Evolutionary conservation across 1,140 invertebrate species (phyloP).

Genomic region (Heliconius hewitsoni): DNA sequence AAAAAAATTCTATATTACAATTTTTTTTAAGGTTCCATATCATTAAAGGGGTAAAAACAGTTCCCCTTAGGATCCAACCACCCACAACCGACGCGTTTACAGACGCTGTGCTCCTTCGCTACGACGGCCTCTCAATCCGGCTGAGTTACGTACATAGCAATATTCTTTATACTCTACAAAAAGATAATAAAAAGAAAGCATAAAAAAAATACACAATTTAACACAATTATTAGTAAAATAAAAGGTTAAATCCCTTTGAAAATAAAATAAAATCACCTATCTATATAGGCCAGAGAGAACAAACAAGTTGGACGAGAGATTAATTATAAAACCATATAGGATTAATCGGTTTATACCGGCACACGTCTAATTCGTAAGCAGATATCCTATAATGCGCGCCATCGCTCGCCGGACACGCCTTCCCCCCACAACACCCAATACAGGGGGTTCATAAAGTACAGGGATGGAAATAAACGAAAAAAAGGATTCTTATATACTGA

Average conservation of each 20-base stretch:
- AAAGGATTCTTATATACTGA: too few species aligned
- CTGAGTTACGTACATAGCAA: too few species aligned
- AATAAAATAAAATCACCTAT: not conserved
- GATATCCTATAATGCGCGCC: slow-evolving; percentile 38
- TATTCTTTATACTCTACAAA: too few species aligned
- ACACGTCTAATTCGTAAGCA: slow-evolving; percentile 34
- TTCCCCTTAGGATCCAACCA: too few species aligned
- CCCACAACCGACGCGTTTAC: too few species aligned
- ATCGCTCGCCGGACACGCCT: slow-evolving; percentile 37
- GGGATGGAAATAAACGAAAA: not conserved
- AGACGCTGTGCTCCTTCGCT: too few species aligned
- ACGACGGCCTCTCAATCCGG: too few species aligned
- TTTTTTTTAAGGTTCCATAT: too few species aligned
- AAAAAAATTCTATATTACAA: too few species aligned
- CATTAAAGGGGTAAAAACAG: too few species aligned
- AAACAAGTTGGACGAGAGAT: not conserved
- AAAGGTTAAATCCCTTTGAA: not conserved
- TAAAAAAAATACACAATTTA: too few species aligned
- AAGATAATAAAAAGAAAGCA: too few species aligned
- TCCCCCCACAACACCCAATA: slow-evolving; percentile 3
- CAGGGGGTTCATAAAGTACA: not conserved
- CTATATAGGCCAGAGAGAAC: not conserved
- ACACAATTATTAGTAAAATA: not conserved
- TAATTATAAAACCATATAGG: slow-evolving; percentile 13
- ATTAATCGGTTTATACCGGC: not conserved